Conservation (phyloP, 2,797 vertebrate species). For the Catharus ustulatus region DNA sequence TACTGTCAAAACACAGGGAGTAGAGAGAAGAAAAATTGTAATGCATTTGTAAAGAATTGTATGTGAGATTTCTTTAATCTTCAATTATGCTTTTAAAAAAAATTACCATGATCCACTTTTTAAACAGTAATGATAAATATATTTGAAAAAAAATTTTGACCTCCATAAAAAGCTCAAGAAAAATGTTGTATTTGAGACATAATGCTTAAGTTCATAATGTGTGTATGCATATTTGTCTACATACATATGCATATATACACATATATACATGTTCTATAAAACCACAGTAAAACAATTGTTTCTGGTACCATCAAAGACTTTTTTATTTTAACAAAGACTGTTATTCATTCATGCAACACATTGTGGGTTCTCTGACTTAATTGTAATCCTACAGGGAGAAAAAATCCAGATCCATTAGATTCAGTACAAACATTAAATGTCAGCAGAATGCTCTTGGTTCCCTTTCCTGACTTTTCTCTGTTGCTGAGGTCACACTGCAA, state of each 20-base stretch:
- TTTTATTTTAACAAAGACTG: too few species aligned
- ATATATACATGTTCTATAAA: not conserved
- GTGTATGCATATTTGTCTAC: not conserved
- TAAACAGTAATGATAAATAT: not conserved
- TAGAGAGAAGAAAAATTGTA: not conserved
- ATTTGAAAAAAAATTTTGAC: not conserved
- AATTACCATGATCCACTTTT: not conserved
- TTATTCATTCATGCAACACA: not conserved
- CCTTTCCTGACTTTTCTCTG: not conserved
- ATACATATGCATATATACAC: too few species aligned
- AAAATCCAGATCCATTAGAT: not conserved
- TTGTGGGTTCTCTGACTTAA: not conserved
- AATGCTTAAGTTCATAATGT: rapidly evolving
- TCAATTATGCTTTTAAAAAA: not conserved
- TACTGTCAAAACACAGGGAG: not conserved
- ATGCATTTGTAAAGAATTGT: rapidly evolving
- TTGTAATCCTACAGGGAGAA: not conserved
- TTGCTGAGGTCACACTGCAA: not conserved
- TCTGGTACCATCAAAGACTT: not conserved
- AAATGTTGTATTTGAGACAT: not conserved
- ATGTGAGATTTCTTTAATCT: not conserved
- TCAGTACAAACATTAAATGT: not conserved
- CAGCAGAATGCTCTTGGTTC: not conserved
- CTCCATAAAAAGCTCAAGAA: not conserved
- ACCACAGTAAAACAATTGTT: not conserved